Percentiles rank a stretch among this genome's conserved stretches.
Evolutionary conservation across 2,888 invertebrate genomes (phyloP).

Genomic region (Empis stercorea): DNA sequence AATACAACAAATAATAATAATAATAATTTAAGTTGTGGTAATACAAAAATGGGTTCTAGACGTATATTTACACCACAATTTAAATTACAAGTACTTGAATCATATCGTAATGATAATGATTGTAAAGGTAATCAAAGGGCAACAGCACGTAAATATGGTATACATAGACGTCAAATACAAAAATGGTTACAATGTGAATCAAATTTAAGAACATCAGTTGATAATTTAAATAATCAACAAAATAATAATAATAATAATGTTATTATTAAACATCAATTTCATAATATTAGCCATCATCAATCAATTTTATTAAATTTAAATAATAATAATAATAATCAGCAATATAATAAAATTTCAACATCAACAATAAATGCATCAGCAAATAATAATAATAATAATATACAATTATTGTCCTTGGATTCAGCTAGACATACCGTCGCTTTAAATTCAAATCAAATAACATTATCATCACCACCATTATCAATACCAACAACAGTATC

Average conservation of each 20-base stretch:
- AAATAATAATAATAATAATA: too few species aligned
- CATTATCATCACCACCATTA: slow-evolving; percentile 17
- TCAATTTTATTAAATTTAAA: slow-evolving; percentile 2
- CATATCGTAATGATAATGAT: slow-evolving; percentile 72
- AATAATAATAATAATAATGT: slow-evolving; percentile 19
- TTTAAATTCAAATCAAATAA: slow-evolving; percentile 10
- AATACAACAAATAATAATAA: not conserved
- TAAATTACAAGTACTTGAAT: slow-evolving; percentile 78
- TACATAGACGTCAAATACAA: slow-evolving; percentile 79
- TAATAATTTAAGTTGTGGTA: slow-evolving; percentile 1
- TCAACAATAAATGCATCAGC: slow-evolving; percentile 13
- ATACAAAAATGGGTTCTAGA: slow-evolving; percentile 57
- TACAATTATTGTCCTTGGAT: slow-evolving; percentile 23
- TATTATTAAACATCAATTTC: slow-evolving; percentile 25
- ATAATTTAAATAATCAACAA: slow-evolving; percentile 32
- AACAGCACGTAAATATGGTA: slow-evolving; percentile 80
- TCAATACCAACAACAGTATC: slow-evolving; percentile 17
- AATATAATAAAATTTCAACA: slow-evolving; percentile 10
- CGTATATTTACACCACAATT: slow-evolving; percentile 82
- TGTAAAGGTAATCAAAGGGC: slow-evolving; percentile 83
- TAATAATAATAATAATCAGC: slow-evolving; percentile 6
- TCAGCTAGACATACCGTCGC: slow-evolving; percentile 26
- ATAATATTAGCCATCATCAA: slow-evolving; percentile 21
- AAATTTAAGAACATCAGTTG: slow-evolving; percentile 60
- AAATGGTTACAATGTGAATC: slow-evolving; percentile 83